A percentile compares a stretch with the other conserved stretches of the same genome.
Evolutionary conservation across 2,888 invertebrate species (phyloP).

Genomic region (Halictus ligatus): DNA sequence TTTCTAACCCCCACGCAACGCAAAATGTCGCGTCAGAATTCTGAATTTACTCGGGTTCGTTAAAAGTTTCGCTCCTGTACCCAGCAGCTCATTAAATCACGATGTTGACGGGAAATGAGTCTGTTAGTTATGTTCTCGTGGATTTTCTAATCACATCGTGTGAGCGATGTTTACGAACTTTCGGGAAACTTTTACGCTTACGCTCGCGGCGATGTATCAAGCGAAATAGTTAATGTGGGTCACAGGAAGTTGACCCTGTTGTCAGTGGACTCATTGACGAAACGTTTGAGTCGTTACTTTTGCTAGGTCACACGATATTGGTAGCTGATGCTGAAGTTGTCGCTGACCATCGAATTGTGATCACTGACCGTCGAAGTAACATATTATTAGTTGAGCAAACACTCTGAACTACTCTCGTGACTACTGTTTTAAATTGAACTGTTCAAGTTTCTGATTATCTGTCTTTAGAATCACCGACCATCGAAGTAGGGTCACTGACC

Average conservation of each 20-base stretch:
- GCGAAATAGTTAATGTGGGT: neutral
- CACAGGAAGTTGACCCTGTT: neutral
- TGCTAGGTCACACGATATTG: neutral
- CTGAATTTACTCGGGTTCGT: neutral
- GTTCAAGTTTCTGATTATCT: no score
- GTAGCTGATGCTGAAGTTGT: no score
- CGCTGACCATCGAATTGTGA: no score
- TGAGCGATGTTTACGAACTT: neutral
- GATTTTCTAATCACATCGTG: neutral
- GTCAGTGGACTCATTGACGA: neutral
- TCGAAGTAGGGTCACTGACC: neutral
- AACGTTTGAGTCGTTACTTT: neutral
- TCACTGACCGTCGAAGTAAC: no score
- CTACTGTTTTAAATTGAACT: no score
- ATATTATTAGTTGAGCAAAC: no score
- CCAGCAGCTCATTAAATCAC: conserved; percentile 6
- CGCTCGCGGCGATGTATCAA: neutral
- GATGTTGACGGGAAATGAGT: neutral
- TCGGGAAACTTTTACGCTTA: neutral
- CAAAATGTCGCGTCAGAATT: conserved; percentile 11
- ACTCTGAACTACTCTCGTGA: no score
- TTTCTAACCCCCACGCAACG: conserved; percentile 8
- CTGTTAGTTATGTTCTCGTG: neutral
- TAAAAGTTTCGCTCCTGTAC: neutral
- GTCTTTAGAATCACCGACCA: no score